A percentile compares a stretch with the other conserved stretches of the same genome.
Evolutionary conservation across 2,888 invertebrate genomes (phyloP).

Genomic region (Spodoptera exigua): DNA sequence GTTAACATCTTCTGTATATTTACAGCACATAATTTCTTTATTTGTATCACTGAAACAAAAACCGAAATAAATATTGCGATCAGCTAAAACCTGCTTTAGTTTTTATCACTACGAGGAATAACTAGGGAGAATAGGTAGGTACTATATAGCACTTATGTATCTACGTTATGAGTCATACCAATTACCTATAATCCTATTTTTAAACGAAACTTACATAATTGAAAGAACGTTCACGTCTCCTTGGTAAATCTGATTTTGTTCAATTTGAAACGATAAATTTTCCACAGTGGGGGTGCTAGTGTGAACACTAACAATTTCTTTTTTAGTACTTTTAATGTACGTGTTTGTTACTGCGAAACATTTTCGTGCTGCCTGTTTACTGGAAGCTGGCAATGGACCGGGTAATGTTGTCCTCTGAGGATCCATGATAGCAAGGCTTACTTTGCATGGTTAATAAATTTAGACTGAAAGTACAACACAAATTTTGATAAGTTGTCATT

Average conservation of each 20-base stretch:
- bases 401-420: constrained; percentile 74
- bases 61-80: no score
- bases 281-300: constrained; percentile 78
- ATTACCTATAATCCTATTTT: no score
- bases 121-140: no score
- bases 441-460: constrained; percentile 3
- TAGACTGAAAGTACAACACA: constrained; percentile 1
- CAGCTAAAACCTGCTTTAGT: no score
- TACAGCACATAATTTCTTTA: constrained; percentile 88
- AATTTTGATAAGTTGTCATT: constrained; percentile 42
- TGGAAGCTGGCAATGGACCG: constrained; percentile 77
- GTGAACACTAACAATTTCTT: constrained; percentile 78
- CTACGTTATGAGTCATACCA: no score
- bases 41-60: constrained; percentile 82
- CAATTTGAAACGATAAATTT: constrained; percentile 67
- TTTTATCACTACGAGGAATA: no score
- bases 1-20: constrained; percentile 90
- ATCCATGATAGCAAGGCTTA: constrained; percentile 66
- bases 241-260: constrained; percentile 78
- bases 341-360: constrained; percentile 69
- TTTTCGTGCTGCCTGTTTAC: constrained; percentile 71
- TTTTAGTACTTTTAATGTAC: constrained; percentile 65
- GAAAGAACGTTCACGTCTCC: constrained; percentile 82
- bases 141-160: no score
- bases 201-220: constrained; percentile 71